Conservation (phyloP, 2,888 invertebrate species). For the Lydus trimaculatus region DNA sequence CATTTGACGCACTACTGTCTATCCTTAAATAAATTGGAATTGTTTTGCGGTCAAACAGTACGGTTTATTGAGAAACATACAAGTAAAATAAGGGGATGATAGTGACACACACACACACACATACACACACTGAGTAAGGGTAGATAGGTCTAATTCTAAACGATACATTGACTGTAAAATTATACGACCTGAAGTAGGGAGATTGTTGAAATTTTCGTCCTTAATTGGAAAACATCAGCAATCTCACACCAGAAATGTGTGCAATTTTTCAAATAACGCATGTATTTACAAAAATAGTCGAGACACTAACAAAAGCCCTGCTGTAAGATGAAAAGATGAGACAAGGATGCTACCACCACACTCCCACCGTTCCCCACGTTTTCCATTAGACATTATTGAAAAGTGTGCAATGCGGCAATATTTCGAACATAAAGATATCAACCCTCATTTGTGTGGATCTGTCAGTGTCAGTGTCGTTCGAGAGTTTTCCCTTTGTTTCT, state of each 20-base stretch:
- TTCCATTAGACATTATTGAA: slow-evolving; percentile 61
- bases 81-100: not conserved
- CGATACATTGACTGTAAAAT: slow-evolving; percentile 36
- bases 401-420: slow-evolving; percentile 57
- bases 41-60: slow-evolving; percentile 38
- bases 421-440: slow-evolving; percentile 58
- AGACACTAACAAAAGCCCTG: not conserved
- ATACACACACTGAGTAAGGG: not conserved
- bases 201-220: not conserved
- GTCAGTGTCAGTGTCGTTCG: slow-evolving; percentile 55
- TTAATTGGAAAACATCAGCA: not conserved
- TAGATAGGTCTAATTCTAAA: slow-evolving; percentile 9
- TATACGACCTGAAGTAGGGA: slow-evolving; percentile 18
- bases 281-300: no score
- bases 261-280: no score
- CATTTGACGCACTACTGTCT: slow-evolving; percentile 38
- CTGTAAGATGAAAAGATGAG: not conserved
- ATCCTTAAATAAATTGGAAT: slow-evolving; percentile 44
- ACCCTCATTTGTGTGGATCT: slow-evolving; percentile 60
- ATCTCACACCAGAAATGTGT: no score
- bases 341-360: not conserved
- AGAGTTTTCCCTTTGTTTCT: slow-evolving; percentile 13
- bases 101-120: not conserved
- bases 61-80: slow-evolving; percentile 38
- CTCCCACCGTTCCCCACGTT: no score